A percentile compares a stretch with the other conserved stretches of the same genome.
Evolutionary conservation across 2,888 invertebrate genomes (phyloP).

Genomic region (Pilophorus perplexus): DNA sequence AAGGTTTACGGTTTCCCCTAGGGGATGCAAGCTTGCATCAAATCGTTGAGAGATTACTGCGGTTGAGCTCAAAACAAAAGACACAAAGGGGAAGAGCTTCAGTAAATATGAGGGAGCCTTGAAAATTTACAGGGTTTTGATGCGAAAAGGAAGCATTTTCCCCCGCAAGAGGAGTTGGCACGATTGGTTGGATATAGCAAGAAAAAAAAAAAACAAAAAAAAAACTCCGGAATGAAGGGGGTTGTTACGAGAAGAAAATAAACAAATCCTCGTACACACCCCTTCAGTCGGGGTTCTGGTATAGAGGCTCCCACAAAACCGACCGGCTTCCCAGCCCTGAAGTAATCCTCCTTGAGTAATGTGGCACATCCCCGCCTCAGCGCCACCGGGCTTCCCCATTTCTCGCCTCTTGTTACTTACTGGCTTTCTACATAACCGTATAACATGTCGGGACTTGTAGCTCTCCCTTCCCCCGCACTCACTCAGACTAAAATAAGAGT

Average conservation of each 20-base stretch:
- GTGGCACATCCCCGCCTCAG: background rate
- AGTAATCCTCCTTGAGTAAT: conserved; percentile 29
- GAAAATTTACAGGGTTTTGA: conserved; percentile 13
- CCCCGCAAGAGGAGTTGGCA: no score
- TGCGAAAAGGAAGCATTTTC: background rate
- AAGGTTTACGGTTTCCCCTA: no score
- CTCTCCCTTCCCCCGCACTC: background rate
- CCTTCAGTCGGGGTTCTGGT: conserved; percentile 10
- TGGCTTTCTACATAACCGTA: conserved; percentile 30
- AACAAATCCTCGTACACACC: conserved; percentile 19
- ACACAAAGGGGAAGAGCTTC: no score
- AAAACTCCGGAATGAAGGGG: no score
- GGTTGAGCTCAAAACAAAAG: no score
- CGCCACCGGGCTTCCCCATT: background rate
- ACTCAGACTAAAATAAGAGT: background rate
- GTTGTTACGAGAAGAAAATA: conserved; percentile 21
- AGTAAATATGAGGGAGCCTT: no score
- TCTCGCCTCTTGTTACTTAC: conserved; percentile 23
- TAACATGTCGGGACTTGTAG: conserved; percentile 27
- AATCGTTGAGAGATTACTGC: no score
- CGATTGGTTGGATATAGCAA: conserved; percentile 4
- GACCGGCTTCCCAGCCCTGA: conserved; percentile 12
- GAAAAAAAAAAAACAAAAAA: no score
- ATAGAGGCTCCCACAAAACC: conserved; percentile 15
- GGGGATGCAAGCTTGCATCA: no score